Evolutionary conservation across 2,888 invertebrate species (phyloP).

Genomic region (Nematopogon swammerdamellus): DNA sequence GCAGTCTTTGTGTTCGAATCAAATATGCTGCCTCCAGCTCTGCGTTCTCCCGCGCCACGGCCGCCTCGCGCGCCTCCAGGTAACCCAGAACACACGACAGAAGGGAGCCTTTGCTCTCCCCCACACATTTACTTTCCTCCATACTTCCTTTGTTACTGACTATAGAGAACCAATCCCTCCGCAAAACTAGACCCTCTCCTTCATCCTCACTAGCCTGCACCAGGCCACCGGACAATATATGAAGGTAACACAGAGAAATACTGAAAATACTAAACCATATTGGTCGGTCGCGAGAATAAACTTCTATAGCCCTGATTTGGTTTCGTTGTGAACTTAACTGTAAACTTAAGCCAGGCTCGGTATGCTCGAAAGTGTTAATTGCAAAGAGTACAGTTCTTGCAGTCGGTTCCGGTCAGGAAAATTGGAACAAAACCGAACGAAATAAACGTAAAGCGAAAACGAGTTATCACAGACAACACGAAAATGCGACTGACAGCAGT

Average conservation of each 20-base stretch:
- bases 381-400: background rate
- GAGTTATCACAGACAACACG: background rate
- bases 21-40: conserved; percentile 43
- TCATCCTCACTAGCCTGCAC: too few relatives aligned
- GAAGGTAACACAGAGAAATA: too few relatives aligned
- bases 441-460: background rate
- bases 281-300: too few relatives aligned
- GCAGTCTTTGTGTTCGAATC: conserved; percentile 41
- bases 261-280: too few relatives aligned
- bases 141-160: too few relatives aligned
- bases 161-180: background rate
- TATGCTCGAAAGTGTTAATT: background rate
- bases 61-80: conserved; percentile 35
- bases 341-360: background rate
- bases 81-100: conserved; percentile 43
- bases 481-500: background rate
- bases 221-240: too few relatives aligned
- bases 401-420: background rate
- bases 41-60: conserved; percentile 34
- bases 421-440: background rate
- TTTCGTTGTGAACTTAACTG: background rate
- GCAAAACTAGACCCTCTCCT: background rate
- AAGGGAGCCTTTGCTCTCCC: conserved; percentile 28
- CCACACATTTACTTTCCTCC: conserved; percentile 6
- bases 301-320: too few relatives aligned